Conservation (phyloP, 1,140 invertebrate species). For the Lasioglossum baleicum region DNA sequence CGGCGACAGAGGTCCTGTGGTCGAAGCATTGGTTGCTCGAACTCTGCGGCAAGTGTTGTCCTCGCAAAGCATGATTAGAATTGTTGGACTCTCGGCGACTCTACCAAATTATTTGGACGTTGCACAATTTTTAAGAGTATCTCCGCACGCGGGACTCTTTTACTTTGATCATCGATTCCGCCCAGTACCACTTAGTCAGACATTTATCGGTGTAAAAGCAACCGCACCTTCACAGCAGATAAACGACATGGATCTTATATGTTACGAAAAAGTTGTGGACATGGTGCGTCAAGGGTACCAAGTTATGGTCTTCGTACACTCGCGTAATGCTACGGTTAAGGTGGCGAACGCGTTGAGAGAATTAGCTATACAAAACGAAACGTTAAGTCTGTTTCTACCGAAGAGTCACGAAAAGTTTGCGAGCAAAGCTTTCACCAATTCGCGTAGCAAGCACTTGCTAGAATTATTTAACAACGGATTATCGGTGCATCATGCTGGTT, state of each 20-base stretch:
- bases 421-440: slow-evolving; percentile 84
- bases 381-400: slow-evolving; percentile 85
- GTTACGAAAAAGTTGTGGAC: slow-evolving; percentile 95
- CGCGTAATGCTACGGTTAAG: slow-evolving; percentile 95
- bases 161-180: slow-evolving; percentile 98
- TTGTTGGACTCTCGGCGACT: slow-evolving; percentile 98
- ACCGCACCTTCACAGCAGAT: slow-evolving; percentile 88
- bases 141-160: slow-evolving; percentile 95
- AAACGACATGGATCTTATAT: slow-evolving; percentile 94
- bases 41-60: slow-evolving; percentile 96
- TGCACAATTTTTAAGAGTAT: slow-evolving; percentile 95
- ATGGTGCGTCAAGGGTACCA: slow-evolving; percentile 95
- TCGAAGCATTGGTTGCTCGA: slow-evolving; percentile 97
- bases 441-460: slow-evolving; percentile 87
- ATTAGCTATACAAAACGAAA: slow-evolving; percentile 86
- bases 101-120: slow-evolving; percentile 99
- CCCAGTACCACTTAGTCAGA: slow-evolving; percentile 96
- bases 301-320: slow-evolving; percentile 99
- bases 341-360: slow-evolving; percentile 91
- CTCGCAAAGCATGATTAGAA: slow-evolving; percentile 97
- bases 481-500: slow-evolving; percentile 98
- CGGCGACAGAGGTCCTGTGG: slow-evolving; percentile 97
- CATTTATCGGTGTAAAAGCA: slow-evolving; percentile 95
- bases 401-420: slow-evolving; percentile 82
- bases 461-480: slow-evolving; percentile 94